A percentile compares a stretch with the other conserved stretches of the same genome.
These are phyloP conservation scores for Aplidium turbinatum DNA, from an alignment of 23 tunicate genomes.

Conservation along the genomic window DNA sequence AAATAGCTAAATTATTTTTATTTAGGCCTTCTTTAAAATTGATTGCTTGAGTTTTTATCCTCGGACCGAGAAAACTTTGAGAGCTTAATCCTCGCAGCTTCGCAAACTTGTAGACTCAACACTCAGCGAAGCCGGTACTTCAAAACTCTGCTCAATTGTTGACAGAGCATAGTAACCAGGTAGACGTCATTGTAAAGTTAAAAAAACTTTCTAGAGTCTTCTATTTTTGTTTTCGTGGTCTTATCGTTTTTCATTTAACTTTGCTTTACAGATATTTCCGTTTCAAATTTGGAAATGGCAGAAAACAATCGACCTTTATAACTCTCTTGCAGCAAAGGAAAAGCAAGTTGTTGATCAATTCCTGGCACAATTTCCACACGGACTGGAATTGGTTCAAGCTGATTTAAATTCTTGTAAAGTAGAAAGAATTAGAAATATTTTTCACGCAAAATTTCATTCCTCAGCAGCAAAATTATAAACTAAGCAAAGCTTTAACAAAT, in stretches of 20 bases:
- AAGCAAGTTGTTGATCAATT: constrained; percentile 6
- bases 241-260: too few species aligned
- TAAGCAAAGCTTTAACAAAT: too few species aligned
- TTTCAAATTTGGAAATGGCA: constrained; percentile 78
- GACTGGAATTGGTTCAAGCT: constrained; percentile 42
- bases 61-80: too few species aligned
- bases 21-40: too few species aligned
- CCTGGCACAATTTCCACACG: constrained; percentile 51
- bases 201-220: background rate
- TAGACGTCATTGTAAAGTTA: background rate
- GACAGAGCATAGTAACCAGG: background rate
- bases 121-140: too few species aligned
- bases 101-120: too few species aligned
- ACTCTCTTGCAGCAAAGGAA: constrained; percentile 23
- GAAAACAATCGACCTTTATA: constrained; percentile 42
- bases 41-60: too few species aligned
- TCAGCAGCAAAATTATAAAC: too few species aligned
- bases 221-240: constrained; percentile 5
- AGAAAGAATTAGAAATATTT: constrained; percentile 41
- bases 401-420: constrained; percentile 52
- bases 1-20: too few species aligned
- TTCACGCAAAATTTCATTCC: too few species aligned
- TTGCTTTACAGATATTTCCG: constrained; percentile 38
- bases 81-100: too few species aligned
- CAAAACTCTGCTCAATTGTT: background rate